Evolutionary conservation across 1,140 invertebrate genomes (phyloP), one percentile per base, ranked within the genome.

Genomic region (Philopotamus ludificatus): DNA sequence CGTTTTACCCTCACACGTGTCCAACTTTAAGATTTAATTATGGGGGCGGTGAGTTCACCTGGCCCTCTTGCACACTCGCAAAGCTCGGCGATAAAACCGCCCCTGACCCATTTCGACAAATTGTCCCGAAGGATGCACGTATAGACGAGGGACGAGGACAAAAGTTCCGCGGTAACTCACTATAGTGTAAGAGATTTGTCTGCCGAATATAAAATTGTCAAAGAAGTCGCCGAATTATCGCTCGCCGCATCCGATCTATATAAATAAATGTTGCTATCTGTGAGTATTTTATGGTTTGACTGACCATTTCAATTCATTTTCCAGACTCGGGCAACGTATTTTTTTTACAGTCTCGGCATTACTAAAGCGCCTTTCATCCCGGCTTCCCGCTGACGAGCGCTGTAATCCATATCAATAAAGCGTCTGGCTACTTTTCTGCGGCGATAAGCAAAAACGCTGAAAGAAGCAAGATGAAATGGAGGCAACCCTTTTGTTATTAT

Each of bases 401-500:
- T 25, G 28, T 53, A 10, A 53, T 53, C 21, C 28, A 34, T 34
- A 34, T 34, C 28, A 34, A 34, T 34, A 34, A 34, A 12, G 28
- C 28, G 12, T 34, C 28, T 15, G 1, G 50, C 9, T 16, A 16
- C 4, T 45, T 45, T 45, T 45, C 22, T 18, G 50, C n/a, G 20
- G 50, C 20, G 50, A 26, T 53, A 53, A 25, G 23, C 50, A 53
- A 53, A n/a, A 53, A 22, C 50, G 50, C 23, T 8, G 7, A 18
- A 49, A 42, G 20, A 42, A 42, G 41, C 26, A 55, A 22, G 54
- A 42, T 21, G 20, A 8, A 57, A n/a, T n/a, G 21, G 54, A 57
- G 34, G 42, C 39, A 28, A 39, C 54, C 54, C 20, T 42, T 57
- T 28, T 54, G 55, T 63, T 53, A 62, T 50, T 47, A 50, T 49